phyloP scores from a whole-genome alignment of 2,797 vertebrate genomes.

The Phyllotis vaccarum region DNA sequence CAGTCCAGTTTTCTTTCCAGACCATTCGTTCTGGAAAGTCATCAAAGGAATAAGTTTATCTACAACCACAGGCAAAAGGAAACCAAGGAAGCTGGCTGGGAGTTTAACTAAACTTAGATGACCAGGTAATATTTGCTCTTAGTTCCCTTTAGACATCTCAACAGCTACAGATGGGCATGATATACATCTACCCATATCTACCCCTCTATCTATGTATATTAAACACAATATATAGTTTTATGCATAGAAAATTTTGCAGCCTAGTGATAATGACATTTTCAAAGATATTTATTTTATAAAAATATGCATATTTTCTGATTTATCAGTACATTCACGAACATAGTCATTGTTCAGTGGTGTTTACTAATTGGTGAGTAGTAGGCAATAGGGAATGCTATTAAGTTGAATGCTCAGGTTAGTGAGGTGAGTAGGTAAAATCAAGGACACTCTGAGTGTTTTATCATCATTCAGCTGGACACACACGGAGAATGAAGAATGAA shows the following conservation, averaged over 20 bases:
- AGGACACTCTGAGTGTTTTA: background rate
- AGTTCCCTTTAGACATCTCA: background rate
- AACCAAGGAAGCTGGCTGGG: background rate
- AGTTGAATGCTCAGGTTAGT: background rate
- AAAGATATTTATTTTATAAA: conserved; percentile 19
- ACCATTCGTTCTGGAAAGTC: background rate
- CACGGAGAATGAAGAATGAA: background rate
- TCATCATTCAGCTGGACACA: background rate
- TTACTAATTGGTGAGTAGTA: background rate
- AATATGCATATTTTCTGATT: background rate
- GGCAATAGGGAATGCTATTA: background rate
- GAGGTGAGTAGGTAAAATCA: background rate
- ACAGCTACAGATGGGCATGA: background rate
- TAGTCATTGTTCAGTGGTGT: background rate
- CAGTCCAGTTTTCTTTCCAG: background rate
- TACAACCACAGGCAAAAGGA: background rate
- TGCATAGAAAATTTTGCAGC: background rate
- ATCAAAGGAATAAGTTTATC: background rate
- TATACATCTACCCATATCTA: background rate
- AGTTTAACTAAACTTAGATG: background rate
- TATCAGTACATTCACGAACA: background rate
- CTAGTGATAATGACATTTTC: background rate
- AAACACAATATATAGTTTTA: background rate
- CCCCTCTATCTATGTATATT: fast-evolving
- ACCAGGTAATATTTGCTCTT: background rate